Percentiles rank a stretch among this genome's conserved stretches.
Evolutionary conservation across 2,113 vertebrate species (phyloP).

Genomic region (Melanocharis versteri): DNA sequence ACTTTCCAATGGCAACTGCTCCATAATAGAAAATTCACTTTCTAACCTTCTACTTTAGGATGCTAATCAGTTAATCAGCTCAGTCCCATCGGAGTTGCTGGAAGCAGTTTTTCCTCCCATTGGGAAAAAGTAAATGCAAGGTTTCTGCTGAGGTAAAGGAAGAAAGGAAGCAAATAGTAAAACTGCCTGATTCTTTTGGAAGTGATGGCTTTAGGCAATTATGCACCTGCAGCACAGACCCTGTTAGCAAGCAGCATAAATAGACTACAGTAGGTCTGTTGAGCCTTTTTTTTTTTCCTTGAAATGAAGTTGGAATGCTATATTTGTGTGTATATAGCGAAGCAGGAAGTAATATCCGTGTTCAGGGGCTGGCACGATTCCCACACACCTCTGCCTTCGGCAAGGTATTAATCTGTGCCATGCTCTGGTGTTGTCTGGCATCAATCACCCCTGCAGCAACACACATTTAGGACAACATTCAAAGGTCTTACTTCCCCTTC

Average conservation of each 20-base stretch:
- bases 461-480: not conserved
- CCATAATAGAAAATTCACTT: conserved; percentile 21
- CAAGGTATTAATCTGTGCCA: not conserved
- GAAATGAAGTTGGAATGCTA: not conserved
- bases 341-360: not conserved
- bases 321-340: not conserved
- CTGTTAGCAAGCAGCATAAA: not conserved
- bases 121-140: not conserved
- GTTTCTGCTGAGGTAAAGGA: not conserved
- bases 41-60: conserved; percentile 23
- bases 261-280: not conserved
- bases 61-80: conserved; percentile 44
- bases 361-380: not conserved
- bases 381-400: not conserved
- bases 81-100: not conserved
- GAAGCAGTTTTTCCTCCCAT: not conserved
- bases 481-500: not conserved
- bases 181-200: not conserved
- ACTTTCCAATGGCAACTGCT: conserved; percentile 45
- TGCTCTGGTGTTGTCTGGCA: not conserved
- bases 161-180: not conserved
- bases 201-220: not conserved
- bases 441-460: not conserved
- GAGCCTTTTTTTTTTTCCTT: not conserved
- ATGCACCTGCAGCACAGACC: not conserved